A percentile compares a stretch with the other conserved stretches of the same genome.
These are phyloP conservation scores for Amiota minor DNA, from an alignment of 2,888 invertebrate genomes.

Conservation along the genomic window DNA sequence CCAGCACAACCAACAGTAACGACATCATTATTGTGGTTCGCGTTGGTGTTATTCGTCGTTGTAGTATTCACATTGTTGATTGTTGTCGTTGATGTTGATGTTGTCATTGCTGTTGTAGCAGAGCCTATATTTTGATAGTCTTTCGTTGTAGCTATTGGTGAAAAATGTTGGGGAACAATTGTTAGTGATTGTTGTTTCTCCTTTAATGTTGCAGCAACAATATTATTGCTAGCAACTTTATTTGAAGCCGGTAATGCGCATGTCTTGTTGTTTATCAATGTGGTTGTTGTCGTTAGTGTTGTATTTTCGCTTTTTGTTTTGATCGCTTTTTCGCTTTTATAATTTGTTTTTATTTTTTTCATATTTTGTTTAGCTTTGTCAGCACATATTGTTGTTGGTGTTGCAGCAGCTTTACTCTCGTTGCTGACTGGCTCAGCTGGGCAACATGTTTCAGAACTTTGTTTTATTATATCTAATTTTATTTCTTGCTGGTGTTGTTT, in stretches of 20 bases:
- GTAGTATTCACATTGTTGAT: slow-evolving; percentile 1
- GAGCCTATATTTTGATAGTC: too few species aligned
- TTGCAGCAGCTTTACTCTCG: slow-evolving; percentile 26
- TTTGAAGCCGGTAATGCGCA: slow-evolving; percentile 29
- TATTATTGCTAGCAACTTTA: slow-evolving; percentile 28
- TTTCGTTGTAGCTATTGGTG: too few species aligned
- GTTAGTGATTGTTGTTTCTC: slow-evolving; percentile 26
- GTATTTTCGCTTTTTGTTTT: slow-evolving; percentile 62
- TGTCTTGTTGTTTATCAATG: slow-evolving; percentile 21
- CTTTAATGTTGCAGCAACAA: slow-evolving; percentile 35
- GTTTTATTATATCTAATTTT: slow-evolving; percentile 34
- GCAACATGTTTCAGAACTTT: slow-evolving; percentile 63
- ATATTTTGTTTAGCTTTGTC: slow-evolving; percentile 45
- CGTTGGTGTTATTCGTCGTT: slow-evolving; percentile 17
- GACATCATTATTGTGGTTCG: not conserved
- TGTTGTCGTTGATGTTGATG: slow-evolving; percentile 30
- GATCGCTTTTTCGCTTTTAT: slow-evolving; percentile 59
- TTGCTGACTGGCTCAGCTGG: slow-evolving; percentile 40
- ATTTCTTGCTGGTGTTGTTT: slow-evolving; percentile 34
- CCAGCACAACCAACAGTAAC: not conserved
- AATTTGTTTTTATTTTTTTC: slow-evolving; percentile 59
- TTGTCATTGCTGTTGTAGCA: slow-evolving; percentile 22
- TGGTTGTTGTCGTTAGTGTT: slow-evolving; percentile 46
- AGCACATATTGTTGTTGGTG: slow-evolving; percentile 35
- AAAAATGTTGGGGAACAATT: slow-evolving; percentile 40